A percentile compares a stretch with the other conserved stretches of the same genome.
Evolutionary conservation across 1,140 invertebrate species (phyloP).

Genomic region (Gryon sp.): DNA sequence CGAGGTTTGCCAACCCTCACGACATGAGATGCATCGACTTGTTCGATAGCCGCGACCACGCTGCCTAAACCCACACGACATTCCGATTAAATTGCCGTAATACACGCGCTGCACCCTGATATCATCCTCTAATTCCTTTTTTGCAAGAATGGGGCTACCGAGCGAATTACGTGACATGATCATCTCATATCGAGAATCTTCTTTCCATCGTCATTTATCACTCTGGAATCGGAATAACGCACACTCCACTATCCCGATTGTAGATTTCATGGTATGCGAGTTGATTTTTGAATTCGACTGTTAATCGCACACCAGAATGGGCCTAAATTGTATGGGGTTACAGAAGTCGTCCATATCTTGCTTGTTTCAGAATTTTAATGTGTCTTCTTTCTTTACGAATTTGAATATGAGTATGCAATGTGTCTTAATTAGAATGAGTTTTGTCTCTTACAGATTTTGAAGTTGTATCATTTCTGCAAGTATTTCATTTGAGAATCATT

Average conservation of each 20-base stretch:
- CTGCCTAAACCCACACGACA: conserved; percentile 50
- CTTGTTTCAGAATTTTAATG: not conserved
- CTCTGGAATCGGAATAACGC: conserved; percentile 41
- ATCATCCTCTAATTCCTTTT: conserved; percentile 58
- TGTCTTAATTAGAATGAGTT: too few species aligned
- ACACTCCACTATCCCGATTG: conserved; percentile 4
- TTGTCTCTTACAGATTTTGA: too few species aligned
- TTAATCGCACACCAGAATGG: too few species aligned
- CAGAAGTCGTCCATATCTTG: not conserved
- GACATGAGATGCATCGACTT: conserved; percentile 46
- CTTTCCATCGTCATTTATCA: conserved; percentile 41
- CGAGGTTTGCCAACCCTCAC: conserved; percentile 36
- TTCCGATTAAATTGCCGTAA: conserved; percentile 64
- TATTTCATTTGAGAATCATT: too few species aligned
- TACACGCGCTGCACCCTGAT: conserved; percentile 47
- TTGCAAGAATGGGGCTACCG: conserved; percentile 43
- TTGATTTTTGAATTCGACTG: too few species aligned
- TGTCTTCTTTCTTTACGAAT: too few species aligned
- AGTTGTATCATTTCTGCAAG: too few species aligned
- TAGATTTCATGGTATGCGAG: not conserved
- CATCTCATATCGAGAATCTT: conserved; percentile 51
- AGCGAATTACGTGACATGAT: conserved; percentile 61
- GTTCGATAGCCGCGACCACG: conserved; percentile 48
- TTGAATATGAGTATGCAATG: too few species aligned
- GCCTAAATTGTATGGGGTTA: too few species aligned